Conservation (phyloP, 1,140 invertebrate genomes). For the Epicauta chinensis region DNA sequence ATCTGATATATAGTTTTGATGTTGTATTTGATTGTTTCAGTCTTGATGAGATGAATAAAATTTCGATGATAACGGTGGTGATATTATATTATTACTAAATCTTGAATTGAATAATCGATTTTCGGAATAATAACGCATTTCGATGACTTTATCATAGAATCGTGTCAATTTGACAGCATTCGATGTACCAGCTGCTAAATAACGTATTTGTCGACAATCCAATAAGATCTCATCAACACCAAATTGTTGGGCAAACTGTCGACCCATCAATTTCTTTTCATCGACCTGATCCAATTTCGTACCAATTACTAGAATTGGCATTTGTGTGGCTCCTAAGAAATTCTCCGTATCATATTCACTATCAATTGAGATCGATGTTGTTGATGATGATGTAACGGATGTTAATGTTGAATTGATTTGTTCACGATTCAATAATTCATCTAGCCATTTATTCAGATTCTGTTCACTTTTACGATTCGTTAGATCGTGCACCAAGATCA, state of each 20-base stretch:
- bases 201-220: constrained; percentile 72
- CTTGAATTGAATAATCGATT: constrained; percentile 28
- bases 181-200: constrained; percentile 84
- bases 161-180: constrained; percentile 86
- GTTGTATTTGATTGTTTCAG: constrained; percentile 10
- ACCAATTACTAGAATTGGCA: constrained; percentile 89
- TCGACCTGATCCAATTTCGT: constrained; percentile 84
- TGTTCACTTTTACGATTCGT: constrained; percentile 93
- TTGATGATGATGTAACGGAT: constrained; percentile 8
- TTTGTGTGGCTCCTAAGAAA: constrained; percentile 76
- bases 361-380: constrained; percentile 45
- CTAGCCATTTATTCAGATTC: constrained; percentile 88
- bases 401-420: constrained; percentile 43
- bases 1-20: too few species aligned
- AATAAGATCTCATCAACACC: constrained; percentile 90
- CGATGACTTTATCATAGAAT: constrained; percentile 86
- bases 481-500: constrained; percentile 82
- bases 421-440: constrained; percentile 82
- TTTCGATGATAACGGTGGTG: constrained; percentile 33
- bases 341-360: constrained; percentile 83
- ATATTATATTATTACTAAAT: constrained; percentile 28
- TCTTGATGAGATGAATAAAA: constrained; percentile 41
- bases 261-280: constrained; percentile 56
- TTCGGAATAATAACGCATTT: constrained; percentile 29
- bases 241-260: constrained; percentile 74